A percentile compares a stretch with the other conserved stretches of the same genome.
These are phyloP conservation scores for Anthoscopus minutus DNA, from an alignment of 2,113 vertebrate genomes.

Conservation along the genomic window DNA sequence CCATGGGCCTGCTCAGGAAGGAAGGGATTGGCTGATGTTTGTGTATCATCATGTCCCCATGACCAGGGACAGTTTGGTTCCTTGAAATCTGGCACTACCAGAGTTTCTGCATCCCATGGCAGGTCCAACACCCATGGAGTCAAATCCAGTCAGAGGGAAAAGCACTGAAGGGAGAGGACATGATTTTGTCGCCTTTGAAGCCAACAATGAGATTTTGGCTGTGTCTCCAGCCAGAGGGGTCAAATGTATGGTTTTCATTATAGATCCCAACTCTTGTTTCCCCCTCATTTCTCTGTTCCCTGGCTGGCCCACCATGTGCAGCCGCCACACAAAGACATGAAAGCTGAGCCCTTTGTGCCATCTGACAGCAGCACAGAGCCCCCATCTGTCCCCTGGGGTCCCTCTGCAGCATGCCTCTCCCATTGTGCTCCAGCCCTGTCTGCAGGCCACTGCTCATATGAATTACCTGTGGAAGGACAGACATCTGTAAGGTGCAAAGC, in stretches of 20 bases:
- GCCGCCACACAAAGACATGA: neutral
- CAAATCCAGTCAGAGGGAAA: neutral
- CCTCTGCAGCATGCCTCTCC: neutral
- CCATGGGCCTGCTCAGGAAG: neutral
- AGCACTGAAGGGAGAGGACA: neutral
- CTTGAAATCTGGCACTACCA: neutral
- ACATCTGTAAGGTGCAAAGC: neutral
- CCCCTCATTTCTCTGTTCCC: neutral
- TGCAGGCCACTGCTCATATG: neutral
- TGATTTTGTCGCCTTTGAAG: neutral
- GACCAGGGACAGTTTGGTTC: neutral
- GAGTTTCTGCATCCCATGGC: neutral
- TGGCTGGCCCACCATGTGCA: neutral
- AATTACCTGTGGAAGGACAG: conserved; percentile 4
- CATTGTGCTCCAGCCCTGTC: neutral
- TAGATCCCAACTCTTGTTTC: neutral
- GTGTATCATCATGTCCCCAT: accelerated
- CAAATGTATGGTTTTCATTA: neutral
- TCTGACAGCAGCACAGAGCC: neutral
- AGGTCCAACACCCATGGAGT: neutral
- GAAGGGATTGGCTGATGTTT: neutral
- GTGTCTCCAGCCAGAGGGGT: neutral
- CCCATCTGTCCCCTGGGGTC: neutral
- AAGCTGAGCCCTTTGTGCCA: neutral
- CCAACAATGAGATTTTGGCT: neutral